Evolutionary conservation across 2,888 invertebrate species (phyloP), one percentile per base, ranked within the genome.

Genomic region (Cryptus viduatorius): DNA sequence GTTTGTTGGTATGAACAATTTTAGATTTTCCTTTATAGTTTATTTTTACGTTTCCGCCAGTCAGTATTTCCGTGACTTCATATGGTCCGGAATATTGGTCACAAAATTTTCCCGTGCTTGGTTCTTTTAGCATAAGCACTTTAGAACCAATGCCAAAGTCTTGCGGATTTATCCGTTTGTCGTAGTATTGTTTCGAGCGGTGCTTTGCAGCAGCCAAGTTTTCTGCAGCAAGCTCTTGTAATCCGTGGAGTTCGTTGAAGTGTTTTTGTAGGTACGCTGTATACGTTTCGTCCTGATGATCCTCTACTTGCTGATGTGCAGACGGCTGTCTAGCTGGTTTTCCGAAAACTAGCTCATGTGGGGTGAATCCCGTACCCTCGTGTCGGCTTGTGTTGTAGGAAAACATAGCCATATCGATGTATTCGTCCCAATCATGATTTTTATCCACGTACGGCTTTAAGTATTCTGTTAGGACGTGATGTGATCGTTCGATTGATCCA

Each of bases 381-480:
- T 46, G 46, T 10, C 10, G 46, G 14, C 46, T 46, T 3, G 46
- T 46, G 24, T 24, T 24, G 1, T 24, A 46, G 68, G 78, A 78
- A 29, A 79, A 56, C 76, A 75, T 84, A 0, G 84, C 87, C 3
- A 87, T 24, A 24, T 24, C 24, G 24, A 24, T 24, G 24, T 24
- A 24, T 24, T 24, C 24, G 24, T 24, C 24, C 24, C 24, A 24
- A 24, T 24, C 24, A 1, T 24, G 24, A 24, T 24, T 24, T 24
- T 24, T 24, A 24, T 24, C 24, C 1, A 24, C 24, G 24, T 1
- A 24, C 1, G 24, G 24, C 1, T 24, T 24, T 1, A 24, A 24
- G 1, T 24, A 24, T 24, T 24, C 24, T 1, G 24, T 24, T 24
- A 24, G 1, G 1, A 24, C 24, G 24, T 24, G 24, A 24, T 24